These are phyloP conservation scores for Pampusana beccarii DNA, from an alignment of 2,113 vertebrate species.

Conservation along the genomic window DNA sequence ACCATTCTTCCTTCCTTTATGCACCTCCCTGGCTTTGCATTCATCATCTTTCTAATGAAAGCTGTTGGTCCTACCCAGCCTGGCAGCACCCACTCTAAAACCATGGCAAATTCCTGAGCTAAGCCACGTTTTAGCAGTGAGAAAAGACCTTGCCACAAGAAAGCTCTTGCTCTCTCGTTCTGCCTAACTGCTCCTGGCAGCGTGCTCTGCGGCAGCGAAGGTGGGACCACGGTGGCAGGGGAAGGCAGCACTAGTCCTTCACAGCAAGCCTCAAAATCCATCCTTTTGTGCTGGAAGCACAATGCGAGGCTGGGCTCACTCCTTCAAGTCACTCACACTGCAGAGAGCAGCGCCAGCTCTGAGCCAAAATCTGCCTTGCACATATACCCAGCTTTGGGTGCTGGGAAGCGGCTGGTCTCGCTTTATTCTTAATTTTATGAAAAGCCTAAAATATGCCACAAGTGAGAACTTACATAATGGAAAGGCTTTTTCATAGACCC, in stretches of 20 bases:
- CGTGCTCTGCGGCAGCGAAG: not conserved
- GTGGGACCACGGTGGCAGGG: not conserved
- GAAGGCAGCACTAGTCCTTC: not conserved
- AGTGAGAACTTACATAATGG: not conserved
- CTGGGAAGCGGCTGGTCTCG: not conserved
- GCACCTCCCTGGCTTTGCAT: rapidly evolving
- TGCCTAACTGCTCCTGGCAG: slow-evolving; percentile 33
- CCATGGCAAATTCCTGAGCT: not conserved
- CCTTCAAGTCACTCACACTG: not conserved
- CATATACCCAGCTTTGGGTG: rapidly evolving
- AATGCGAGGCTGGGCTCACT: not conserved
- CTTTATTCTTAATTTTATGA: not conserved
- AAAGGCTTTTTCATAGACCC: not conserved
- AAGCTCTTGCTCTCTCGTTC: not conserved
- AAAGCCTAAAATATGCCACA: not conserved
- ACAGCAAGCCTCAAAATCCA: not conserved
- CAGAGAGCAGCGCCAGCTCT: not conserved
- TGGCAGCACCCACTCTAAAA: not conserved
- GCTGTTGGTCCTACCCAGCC: not conserved
- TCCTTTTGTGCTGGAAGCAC: slow-evolving; percentile 18
- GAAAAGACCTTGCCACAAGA: not conserved
- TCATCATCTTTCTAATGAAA: not conserved
- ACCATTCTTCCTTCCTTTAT: not conserved
- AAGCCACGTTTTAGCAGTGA: rapidly evolving
- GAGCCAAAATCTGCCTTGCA: not conserved